A percentile compares a stretch with the other conserved stretches of the same genome.
phyloP scores from a whole-genome alignment of 2,888 invertebrate genomes.

The Calameuta filiformis region DNA sequence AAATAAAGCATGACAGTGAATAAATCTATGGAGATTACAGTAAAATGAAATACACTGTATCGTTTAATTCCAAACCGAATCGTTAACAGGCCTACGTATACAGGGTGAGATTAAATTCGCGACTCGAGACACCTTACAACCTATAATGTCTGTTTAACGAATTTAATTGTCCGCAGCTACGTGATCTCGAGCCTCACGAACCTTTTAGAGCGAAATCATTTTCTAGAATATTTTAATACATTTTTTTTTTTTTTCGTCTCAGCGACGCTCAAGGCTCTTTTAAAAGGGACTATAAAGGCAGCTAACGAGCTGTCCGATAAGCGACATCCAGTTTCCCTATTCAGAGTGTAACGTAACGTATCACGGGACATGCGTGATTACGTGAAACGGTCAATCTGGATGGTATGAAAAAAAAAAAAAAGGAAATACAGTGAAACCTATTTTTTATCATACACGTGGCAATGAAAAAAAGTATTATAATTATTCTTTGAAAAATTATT shows the following conservation, averaged over 20 bases:
- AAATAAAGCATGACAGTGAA: background rate
- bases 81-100: background rate
- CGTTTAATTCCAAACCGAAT: background rate
- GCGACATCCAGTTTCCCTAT: slow-evolving; percentile 42
- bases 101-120: slow-evolving; percentile 8
- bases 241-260: background rate
- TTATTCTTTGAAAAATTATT: no score
- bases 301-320: slow-evolving; percentile 52
- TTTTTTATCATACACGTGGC: background rate
- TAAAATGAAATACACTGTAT: background rate
- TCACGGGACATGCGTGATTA: background rate
- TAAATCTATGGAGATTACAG: background rate
- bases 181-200: background rate
- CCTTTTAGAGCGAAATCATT: background rate
- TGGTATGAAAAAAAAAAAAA: background rate
- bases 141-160: background rate
- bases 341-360: background rate
- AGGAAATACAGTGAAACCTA: background rate
- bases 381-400: background rate
- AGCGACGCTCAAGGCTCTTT: background rate
- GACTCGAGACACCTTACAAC: slow-evolving; percentile 3
- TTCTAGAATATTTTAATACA: background rate
- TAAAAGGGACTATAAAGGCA: slow-evolving; percentile 46
- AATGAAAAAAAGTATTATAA: background rate
- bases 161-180: background rate